These are phyloP conservation scores for Manis crassicaudata DNA, from an alignment of 2,797 vertebrate genomes.

Conservation along the genomic window DNA sequence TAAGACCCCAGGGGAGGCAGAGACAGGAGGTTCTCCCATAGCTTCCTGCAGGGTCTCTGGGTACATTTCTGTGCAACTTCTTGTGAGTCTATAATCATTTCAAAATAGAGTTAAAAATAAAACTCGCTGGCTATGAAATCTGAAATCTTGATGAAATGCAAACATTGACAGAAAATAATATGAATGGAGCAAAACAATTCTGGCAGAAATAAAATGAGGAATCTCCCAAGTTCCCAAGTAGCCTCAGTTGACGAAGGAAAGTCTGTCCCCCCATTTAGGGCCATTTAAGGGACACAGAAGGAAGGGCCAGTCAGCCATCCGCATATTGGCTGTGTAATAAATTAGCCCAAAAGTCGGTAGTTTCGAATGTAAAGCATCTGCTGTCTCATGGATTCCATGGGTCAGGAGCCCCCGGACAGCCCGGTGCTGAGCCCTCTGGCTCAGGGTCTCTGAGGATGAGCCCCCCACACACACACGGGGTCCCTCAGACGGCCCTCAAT, in stretches of 20 bases:
- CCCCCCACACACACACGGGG: not conserved
- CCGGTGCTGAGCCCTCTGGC: fast-evolving
- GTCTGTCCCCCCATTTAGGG: not conserved
- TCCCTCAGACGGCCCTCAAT: not conserved
- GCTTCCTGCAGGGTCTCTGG: not conserved
- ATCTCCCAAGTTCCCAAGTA: too few species aligned
- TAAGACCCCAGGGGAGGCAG: not conserved
- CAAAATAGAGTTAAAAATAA: too few species aligned
- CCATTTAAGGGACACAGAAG: not conserved
- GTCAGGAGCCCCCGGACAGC: not conserved
- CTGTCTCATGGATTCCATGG: not conserved
- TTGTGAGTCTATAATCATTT: not conserved
- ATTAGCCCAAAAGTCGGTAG: not conserved
- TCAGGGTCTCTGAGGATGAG: not conserved
- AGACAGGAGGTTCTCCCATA: not conserved
- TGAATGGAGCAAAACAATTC: not conserved
- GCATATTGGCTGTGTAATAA: not conserved
- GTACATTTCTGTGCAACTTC: not conserved
- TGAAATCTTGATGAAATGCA: not conserved
- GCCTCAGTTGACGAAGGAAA: fast-evolving
- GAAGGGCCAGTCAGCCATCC: fast-evolving
- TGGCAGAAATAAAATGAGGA: not conserved
- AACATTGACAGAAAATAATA: not conserved
- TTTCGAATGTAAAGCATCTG: too few species aligned
- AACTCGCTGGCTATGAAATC: not conserved